phyloP scores from a whole-genome alignment of 2,888 invertebrate species.

The Prosapia bicincta region DNA sequence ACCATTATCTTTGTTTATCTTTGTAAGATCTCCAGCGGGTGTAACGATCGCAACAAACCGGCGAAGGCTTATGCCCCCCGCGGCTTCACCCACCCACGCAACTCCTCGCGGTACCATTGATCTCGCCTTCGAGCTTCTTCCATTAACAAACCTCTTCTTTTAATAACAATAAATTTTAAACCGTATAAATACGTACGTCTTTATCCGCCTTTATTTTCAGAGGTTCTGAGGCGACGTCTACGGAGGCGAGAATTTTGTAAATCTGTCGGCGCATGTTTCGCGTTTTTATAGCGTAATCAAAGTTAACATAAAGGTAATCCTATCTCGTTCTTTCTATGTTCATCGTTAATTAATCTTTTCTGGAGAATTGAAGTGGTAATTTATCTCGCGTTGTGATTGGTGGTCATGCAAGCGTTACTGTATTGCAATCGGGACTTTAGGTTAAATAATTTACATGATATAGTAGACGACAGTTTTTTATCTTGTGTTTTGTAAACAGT shows the following conservation, averaged over 20 bases:
- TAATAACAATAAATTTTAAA: neutral
- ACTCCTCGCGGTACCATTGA: neutral
- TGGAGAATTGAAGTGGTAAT: too few species aligned
- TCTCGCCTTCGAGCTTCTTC: neutral
- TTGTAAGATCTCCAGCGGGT: neutral
- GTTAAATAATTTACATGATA: neutral
- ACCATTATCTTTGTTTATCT: neutral
- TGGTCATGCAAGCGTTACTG: too few species aligned
- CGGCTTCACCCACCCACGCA: neutral
- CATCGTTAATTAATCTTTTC: too few species aligned
- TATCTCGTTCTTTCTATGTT: too few species aligned
- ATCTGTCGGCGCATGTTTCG: neutral
- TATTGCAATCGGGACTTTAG: neutral
- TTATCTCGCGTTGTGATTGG: too few species aligned
- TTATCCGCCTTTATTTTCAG: neutral
- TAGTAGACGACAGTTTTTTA: neutral
- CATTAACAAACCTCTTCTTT: neutral
- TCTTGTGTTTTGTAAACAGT: neutral
- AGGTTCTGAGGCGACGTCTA: neutral
- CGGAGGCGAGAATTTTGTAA: neutral
- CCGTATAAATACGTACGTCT: neutral
- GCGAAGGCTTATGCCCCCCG: neutral
- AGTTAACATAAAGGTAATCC: too few species aligned
- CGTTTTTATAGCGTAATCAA: too few species aligned
- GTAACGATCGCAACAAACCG: neutral